A percentile compares a stretch with the other conserved stretches of the same genome.
These are phyloP conservation scores for Sula dactylatra DNA, from an alignment of 2,113 vertebrate genomes.

Conservation along the genomic window DNA sequence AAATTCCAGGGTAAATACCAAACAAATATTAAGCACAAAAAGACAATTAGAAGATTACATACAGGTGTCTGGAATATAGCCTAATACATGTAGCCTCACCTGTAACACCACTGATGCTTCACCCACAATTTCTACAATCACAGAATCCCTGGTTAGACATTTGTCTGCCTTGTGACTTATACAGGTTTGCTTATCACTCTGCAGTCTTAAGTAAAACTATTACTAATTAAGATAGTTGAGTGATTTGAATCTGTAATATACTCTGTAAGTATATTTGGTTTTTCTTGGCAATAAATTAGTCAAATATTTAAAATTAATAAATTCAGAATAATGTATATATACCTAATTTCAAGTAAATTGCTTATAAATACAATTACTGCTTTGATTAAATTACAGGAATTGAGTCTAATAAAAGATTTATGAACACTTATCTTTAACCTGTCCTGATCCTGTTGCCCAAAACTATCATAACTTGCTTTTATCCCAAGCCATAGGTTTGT, in stretches of 20 bases:
- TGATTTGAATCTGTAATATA: too few species aligned
- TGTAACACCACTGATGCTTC: not conserved
- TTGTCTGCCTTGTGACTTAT: not conserved
- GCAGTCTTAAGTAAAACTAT: not conserved
- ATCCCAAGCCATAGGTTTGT: not conserved
- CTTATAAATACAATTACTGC: not conserved
- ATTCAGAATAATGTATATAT: not conserved
- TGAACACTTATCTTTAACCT: not conserved
- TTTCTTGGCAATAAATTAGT: slow-evolving; percentile 9
- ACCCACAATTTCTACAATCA: not conserved
- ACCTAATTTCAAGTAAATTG: not conserved
- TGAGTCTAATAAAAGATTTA: not conserved
- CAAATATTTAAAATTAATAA: not conserved
- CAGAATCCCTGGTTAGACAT: not conserved
- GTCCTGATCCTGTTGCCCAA: not conserved
- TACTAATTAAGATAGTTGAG: not conserved
- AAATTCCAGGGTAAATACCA: not conserved
- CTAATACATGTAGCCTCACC: not conserved
- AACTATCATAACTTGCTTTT: not conserved
- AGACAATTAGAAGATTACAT: not conserved
- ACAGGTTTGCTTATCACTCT: not conserved
- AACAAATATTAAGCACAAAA: not conserved
- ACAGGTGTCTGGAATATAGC: not conserved
- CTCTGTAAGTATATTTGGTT: not conserved
- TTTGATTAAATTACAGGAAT: not conserved